phyloP scores from a whole-genome alignment of 2,113 vertebrate genomes.

The Microcebus murinus region DNA sequence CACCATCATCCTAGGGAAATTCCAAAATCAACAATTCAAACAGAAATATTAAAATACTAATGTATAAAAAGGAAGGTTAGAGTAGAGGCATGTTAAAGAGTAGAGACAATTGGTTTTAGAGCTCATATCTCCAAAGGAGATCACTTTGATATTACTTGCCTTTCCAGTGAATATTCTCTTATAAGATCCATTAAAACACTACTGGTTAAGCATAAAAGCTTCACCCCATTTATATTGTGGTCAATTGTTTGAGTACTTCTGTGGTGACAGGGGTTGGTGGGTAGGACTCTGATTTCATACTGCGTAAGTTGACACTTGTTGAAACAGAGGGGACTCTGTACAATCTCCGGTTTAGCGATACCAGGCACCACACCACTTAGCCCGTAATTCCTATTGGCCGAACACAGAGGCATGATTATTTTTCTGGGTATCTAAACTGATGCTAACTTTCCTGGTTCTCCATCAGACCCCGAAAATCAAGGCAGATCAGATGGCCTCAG shows the following conservation, averaged over 20 bases:
- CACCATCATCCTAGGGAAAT: not conserved
- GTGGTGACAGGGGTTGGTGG: not conserved
- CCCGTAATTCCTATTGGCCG: not conserved
- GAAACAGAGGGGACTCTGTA: slow-evolving; percentile 60
- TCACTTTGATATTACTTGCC: not conserved
- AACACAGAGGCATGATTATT: slow-evolving; percentile 52
- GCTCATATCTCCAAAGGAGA: no score
- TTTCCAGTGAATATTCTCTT: not conserved
- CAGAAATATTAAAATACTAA: not conserved
- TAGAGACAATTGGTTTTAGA: not conserved
- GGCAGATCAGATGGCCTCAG: not conserved
- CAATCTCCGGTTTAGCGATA: not conserved
- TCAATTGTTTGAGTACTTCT: not conserved
- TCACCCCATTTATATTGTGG: not conserved
- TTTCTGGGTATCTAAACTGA: not conserved
- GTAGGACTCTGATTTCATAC: not conserved
- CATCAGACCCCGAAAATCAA: slow-evolving; percentile 37
- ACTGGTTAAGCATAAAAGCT: not conserved
- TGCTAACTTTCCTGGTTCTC: slow-evolving; percentile 41
- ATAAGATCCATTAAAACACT: not conserved
- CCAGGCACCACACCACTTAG: slow-evolving; percentile 36
- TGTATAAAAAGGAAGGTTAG: not conserved
- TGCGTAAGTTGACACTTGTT: not conserved
- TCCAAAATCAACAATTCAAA: not conserved
- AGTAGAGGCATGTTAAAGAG: not conserved